These are phyloP conservation scores for Eremobia ochroleuca DNA, from an alignment of 2,888 invertebrate species.

Conservation along the genomic window DNA sequence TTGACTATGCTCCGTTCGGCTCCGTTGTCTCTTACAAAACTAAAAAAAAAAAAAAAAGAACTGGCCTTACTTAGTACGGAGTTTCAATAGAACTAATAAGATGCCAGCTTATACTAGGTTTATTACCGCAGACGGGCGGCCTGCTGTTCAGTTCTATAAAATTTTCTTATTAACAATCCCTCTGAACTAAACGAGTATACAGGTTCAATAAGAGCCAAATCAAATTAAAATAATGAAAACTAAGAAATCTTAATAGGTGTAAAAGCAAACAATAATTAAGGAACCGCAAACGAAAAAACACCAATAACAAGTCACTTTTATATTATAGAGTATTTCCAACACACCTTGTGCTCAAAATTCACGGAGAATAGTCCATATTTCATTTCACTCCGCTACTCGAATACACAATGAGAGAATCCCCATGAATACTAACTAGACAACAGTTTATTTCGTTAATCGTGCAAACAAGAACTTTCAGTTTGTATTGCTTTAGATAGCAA, in stretches of 20 bases:
- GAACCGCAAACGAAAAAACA: slow-evolving; percentile 54
- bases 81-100: neutral
- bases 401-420: slow-evolving; percentile 87
- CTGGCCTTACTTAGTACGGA: neutral
- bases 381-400: slow-evolving; percentile 87
- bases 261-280: slow-evolving; percentile 42
- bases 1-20: too few relatives aligned
- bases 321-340: slow-evolving; percentile 76
- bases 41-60: too few relatives aligned
- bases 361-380: slow-evolving; percentile 89
- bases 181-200: too few relatives aligned
- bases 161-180: neutral
- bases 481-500: slow-evolving; percentile 79
- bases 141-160: neutral
- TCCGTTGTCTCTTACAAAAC: neutral
- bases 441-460: slow-evolving; percentile 90
- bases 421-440: slow-evolving; percentile 89
- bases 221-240: neutral
- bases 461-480: slow-evolving; percentile 88
- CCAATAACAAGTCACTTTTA: slow-evolving; percentile 72
- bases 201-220: neutral
- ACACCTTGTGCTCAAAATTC: slow-evolving; percentile 87
- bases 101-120: neutral
- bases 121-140: too few relatives aligned
- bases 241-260: neutral